Conservation (phyloP, 2,797 vertebrate species). For the Kryptolebias ocellatus region DNA sequence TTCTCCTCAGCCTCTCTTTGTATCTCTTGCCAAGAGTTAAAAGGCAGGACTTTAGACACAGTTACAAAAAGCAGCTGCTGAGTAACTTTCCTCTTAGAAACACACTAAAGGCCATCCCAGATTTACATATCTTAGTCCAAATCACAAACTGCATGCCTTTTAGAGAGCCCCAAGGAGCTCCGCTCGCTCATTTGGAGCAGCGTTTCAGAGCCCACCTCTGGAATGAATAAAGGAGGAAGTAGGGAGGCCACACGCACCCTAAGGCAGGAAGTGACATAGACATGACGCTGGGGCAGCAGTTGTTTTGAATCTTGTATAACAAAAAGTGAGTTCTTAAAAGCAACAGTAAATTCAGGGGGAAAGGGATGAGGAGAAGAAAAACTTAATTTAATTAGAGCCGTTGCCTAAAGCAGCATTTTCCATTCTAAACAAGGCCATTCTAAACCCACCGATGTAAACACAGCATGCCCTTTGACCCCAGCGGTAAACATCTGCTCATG, state of each 20-base stretch:
- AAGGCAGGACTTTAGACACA: conserved; percentile 81
- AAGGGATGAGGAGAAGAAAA: conserved; percentile 53
- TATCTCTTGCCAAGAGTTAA: conserved; percentile 82
- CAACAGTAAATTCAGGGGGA: conserved; percentile 38
- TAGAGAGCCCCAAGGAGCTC: conserved; percentile 63
- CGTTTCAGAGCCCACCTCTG: conserved; percentile 70
- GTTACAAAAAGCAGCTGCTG: conserved; percentile 84
- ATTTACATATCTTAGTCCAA: conserved; percentile 83
- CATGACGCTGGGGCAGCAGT: conserved; percentile 77
- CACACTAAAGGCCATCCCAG: conserved; percentile 72
- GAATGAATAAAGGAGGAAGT: conserved; percentile 82
- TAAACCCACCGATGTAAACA: conserved; percentile 82
- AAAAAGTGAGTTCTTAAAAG: conserved; percentile 72
- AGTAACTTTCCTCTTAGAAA: conserved; percentile 71
- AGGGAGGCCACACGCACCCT: conserved; percentile 75
- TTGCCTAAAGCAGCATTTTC: conserved; percentile 83
- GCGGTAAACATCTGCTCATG: conserved; percentile 81
- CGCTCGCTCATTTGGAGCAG: conserved; percentile 60
- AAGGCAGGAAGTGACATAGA: conserved; percentile 83
- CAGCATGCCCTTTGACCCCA: conserved; percentile 79
- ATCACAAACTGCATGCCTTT: conserved; percentile 76
- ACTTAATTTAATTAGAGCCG: conserved; percentile 82
- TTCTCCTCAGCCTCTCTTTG: conserved; percentile 76
- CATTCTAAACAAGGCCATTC: conserved; percentile 82
- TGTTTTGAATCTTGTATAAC: conserved; percentile 83